Evolutionary conservation across 1,140 invertebrate species (phyloP).

Genomic region (Melanaphis sacchari): DNA sequence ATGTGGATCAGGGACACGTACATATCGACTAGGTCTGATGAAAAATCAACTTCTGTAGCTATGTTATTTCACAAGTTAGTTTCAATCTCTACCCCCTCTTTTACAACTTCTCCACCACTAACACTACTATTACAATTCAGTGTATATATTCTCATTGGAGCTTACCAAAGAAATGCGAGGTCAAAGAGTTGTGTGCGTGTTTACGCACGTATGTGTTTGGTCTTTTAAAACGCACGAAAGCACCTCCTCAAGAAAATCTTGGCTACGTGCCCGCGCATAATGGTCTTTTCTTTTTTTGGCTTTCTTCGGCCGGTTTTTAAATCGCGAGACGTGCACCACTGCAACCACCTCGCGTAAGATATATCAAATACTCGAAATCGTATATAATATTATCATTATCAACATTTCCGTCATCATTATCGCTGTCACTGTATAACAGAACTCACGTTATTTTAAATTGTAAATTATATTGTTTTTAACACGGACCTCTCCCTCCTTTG

Average conservation of each 20-base stretch:
- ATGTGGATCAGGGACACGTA: background rate
- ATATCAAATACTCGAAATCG: background rate
- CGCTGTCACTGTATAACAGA: no score
- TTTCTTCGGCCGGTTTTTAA: background rate
- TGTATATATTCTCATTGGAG: background rate
- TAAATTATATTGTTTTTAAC: no score
- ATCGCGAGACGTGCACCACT: background rate
- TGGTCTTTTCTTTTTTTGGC: background rate
- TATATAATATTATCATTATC: background rate
- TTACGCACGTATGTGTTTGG: background rate
- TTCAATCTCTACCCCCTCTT: background rate
- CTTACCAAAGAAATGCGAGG: background rate
- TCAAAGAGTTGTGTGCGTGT: slow-evolving; percentile 14
- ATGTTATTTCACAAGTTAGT: background rate
- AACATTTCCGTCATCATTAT: background rate
- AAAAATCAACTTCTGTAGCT: background rate
- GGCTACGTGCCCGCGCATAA: slow-evolving; percentile 26
- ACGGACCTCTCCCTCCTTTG: no score
- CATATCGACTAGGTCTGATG: background rate
- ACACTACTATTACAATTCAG: background rate
- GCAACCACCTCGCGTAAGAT: background rate
- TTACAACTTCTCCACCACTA: background rate
- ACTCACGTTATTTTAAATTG: no score
- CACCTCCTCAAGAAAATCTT: background rate
- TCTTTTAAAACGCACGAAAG: background rate